phyloP scores from a whole-genome alignment of 2,113 vertebrate species.

The Tenebrosternarchus preto region DNA sequence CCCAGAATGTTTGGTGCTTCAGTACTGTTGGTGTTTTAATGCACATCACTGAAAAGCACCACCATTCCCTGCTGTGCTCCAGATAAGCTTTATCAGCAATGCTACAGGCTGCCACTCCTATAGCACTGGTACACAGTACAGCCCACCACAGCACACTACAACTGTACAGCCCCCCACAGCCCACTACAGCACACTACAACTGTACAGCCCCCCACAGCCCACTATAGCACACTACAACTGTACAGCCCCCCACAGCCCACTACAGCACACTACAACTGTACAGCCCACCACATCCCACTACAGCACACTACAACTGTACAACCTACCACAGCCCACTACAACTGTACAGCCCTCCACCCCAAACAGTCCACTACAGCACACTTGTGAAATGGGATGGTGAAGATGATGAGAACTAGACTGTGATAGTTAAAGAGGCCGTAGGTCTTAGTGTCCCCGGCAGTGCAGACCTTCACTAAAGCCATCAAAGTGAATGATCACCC shows the following conservation, averaged over 20 bases:
- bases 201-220: too few species aligned
- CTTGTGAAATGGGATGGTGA: neutral
- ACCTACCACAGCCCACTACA: conserved; percentile 4
- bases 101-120: conserved; percentile 59
- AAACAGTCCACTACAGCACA: too few species aligned
- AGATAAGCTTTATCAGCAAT: conserved; percentile 67
- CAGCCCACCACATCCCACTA: neutral
- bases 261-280: too few species aligned
- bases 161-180: conserved; percentile 1
- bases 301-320: neutral
- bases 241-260: too few species aligned
- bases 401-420: conserved; percentile 30
- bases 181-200: too few species aligned
- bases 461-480: neutral
- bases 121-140: conserved; percentile 41
- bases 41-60: conserved; percentile 37
- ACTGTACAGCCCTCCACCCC: too few species aligned
- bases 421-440: conserved; percentile 41
- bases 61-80: conserved; percentile 10
- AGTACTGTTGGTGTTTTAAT: neutral
- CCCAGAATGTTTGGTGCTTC: too few species aligned
- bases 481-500: neutral
- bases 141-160: neutral
- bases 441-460: neutral
- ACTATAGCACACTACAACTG: too few species aligned